phyloP scores from a whole-genome alignment of 1,140 invertebrate genomes.

The Drosophila jambulina region DNA sequence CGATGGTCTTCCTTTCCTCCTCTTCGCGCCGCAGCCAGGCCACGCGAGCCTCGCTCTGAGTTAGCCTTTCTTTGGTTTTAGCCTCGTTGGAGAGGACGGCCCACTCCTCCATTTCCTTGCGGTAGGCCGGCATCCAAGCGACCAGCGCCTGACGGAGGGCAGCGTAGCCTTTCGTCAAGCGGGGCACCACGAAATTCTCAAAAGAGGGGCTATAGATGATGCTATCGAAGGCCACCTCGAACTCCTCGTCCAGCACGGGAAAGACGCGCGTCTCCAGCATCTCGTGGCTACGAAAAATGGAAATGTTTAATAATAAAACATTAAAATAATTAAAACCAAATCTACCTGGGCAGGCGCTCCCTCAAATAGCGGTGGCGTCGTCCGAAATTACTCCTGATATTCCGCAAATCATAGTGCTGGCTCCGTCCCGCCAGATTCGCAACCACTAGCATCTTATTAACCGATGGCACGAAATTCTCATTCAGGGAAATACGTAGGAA shows the following conservation, averaged over 20 bases:
- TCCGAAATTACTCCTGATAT: slow-evolving; percentile 7
- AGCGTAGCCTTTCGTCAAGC: not conserved
- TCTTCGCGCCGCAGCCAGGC: not conserved
- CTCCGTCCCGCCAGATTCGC: slow-evolving; percentile 34
- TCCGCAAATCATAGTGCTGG: not conserved
- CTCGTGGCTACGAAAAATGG: slow-evolving; percentile 11
- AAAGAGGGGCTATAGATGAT: slow-evolving; percentile 30
- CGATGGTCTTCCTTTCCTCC: fast-evolving
- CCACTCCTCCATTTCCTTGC: not conserved
- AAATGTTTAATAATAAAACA: not conserved
- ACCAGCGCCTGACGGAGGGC: slow-evolving; percentile 20
- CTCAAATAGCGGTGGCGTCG: slow-evolving; percentile 48
- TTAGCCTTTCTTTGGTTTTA: too few relatives aligned
- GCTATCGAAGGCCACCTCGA: slow-evolving; percentile 39
- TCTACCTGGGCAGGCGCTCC: slow-evolving; percentile 51
- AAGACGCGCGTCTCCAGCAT: slow-evolving; percentile 43
- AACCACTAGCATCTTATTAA: slow-evolving; percentile 23
- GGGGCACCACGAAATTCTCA: slow-evolving; percentile 12
- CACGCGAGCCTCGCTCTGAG: not conserved
- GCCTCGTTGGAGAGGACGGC: not conserved
- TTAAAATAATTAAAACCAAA: not conserved
- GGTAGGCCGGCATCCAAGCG: slow-evolving; percentile 35
- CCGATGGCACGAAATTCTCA: fast-evolving
- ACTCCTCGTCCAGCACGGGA: slow-evolving; percentile 13
- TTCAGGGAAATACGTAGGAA: slow-evolving; percentile 13